Conservation (phyloP, 2,113 vertebrate genomes). For the Microcebus tavaratra region DNA sequence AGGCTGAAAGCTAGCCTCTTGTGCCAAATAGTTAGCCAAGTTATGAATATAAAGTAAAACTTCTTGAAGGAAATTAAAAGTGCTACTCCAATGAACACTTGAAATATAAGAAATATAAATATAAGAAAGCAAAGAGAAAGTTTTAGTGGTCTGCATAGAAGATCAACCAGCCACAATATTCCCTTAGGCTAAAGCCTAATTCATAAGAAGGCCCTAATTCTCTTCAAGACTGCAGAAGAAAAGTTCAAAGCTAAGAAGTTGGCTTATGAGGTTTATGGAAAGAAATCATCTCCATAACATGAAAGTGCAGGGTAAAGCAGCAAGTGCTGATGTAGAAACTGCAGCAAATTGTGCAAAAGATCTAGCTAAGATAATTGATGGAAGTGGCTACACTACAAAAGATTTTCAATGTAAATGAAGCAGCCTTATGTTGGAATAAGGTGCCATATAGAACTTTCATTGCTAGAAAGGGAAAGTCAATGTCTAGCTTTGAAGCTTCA, state of each 20-base stretch:
- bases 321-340: too few relatives aligned
- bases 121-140: neutral
- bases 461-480: neutral
- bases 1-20: neutral
- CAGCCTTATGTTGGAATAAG: neutral
- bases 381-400: neutral
- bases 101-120: neutral
- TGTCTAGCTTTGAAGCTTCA: neutral
- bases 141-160: neutral
- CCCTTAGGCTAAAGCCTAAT: neutral
- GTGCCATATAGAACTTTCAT: neutral
- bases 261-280: neutral
- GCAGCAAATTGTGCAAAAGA: too few relatives aligned
- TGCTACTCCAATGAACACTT: neutral
- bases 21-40: neutral
- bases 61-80: neutral
- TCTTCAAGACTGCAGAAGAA: neutral
- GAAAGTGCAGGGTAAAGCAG: neutral
- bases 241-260: neutral
- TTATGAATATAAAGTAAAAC: neutral
- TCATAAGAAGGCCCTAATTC: neutral
- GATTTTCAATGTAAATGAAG: neutral
- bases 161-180: neutral
- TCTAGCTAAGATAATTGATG: neutral
- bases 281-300: neutral